Base-by-base conservation (phyloP, 2,113 vertebrate species). In the Eudyptes chrysolophus region DNA sequence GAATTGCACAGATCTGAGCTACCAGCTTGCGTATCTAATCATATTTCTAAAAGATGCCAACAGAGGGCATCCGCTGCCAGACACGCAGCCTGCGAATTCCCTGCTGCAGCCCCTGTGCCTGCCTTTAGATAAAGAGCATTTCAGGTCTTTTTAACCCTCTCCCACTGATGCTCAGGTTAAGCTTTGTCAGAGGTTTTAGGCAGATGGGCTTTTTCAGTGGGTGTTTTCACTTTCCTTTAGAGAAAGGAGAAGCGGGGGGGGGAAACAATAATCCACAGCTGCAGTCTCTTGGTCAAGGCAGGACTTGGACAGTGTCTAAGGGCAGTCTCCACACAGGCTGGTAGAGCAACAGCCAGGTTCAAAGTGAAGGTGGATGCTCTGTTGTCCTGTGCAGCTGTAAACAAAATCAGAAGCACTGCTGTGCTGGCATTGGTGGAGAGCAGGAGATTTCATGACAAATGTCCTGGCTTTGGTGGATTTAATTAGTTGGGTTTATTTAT, bases 41-140 rank as follows among this genome's bases (percentile, higher is more conserved):
- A 14, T 92, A 36, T 94, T 98, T 54, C 98, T 97, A 82, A 76
- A 93, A 97, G 89, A 65, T 95, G 98, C 98, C 98, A 98, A 98
- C 97, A 98, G 98, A 98, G 98, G 98, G 98, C 98, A 97, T 98
- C 97, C 92, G 92, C 96, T 92, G 90, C 84, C 86, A 75, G 94
- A 38, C 83, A 16, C 16, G 19, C 75, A 87, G 79, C 76, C 90
- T n/a, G 60, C 34, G 7, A 21, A 44, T 34, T 81, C 62, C 62
- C 68, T 36, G 75, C 66, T 76, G 81, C 86, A 88, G 58, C 74
- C 82, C 46, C 62, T 34, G 12, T 14, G 70, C 52, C 82, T 91
- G 72, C 8, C 83, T 78, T 34, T 16, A 25, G 4, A n/a, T 29
- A 42, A 44, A 86, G 62, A 93, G 62, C 70, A 78, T n/a, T 60